phyloP scores from a whole-genome alignment of 2,797 vertebrate species.

The Fistularia tabacaria region DNA sequence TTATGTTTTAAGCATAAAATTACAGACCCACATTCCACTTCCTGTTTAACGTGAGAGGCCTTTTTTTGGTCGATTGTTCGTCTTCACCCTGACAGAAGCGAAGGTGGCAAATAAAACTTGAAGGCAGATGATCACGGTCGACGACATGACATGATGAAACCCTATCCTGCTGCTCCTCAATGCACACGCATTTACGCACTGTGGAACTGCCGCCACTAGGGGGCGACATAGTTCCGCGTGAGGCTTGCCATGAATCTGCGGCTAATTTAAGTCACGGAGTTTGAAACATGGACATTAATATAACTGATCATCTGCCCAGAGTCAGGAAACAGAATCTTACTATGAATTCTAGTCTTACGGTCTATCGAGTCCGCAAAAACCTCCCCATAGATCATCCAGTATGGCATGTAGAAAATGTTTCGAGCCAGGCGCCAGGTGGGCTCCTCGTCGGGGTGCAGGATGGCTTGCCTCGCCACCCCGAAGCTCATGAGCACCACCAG shows the following conservation, averaged over 20 bases:
- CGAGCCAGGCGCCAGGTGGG: constrained; percentile 96
- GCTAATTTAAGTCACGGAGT: constrained; percentile 24
- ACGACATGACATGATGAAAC: constrained; percentile 6
- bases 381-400: constrained; percentile 99
- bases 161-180: constrained; percentile 17
- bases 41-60: background rate
- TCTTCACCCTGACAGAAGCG: constrained; percentile 65
- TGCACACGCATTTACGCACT: constrained; percentile 12
- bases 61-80: constrained; percentile 1
- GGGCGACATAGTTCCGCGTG: background rate
- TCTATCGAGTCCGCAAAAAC: constrained; percentile 99
- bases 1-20: too few relatives aligned
- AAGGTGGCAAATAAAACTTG: constrained; percentile 39
- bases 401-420: constrained; percentile 99
- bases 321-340: constrained; percentile 98
- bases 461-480: constrained; percentile 95
- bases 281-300: constrained; percentile 31
- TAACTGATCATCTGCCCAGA: constrained; percentile 86
- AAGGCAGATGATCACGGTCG: constrained; percentile 68
- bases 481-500: constrained; percentile 99
- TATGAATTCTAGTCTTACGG: constrained; percentile 99
- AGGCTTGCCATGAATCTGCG: too few relatives aligned
- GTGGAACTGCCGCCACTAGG: constrained; percentile 1
- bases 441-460: constrained; percentile 95
- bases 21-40: too few relatives aligned